Conservation (phyloP, 1,140 invertebrate genomes). For the Rhopalosiphum maidis region DNA sequence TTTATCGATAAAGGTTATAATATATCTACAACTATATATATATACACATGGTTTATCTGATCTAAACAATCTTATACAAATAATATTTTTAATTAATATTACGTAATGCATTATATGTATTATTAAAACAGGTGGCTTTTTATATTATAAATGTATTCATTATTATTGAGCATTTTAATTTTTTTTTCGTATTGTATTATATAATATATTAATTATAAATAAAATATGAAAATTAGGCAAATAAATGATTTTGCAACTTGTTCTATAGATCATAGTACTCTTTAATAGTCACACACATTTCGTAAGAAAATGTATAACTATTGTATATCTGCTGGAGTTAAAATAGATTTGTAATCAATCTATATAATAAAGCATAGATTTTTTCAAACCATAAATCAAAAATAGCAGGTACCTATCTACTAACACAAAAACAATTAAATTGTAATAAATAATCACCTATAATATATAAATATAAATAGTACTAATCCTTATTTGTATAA, state of each 20-base stretch:
- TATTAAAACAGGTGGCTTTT: not conserved
- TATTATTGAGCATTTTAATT: not conserved
- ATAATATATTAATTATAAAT: not conserved
- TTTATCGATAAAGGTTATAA: not conserved
- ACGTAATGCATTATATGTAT: not conserved
- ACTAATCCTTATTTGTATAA: not conserved
- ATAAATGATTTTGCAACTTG: not conserved
- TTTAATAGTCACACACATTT: not conserved
- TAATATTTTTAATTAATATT: constrained; percentile 7
- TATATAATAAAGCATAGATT: not conserved
- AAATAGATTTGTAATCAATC: not conserved
- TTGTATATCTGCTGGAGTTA: not conserved
- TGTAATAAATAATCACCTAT: not conserved
- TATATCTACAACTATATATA: not conserved
- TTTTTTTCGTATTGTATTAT: not conserved
- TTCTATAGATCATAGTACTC: not conserved
- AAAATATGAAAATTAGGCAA: not conserved
- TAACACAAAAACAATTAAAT: not conserved
- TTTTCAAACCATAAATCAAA: not conserved
- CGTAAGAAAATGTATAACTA: not conserved
- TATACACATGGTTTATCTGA: not conserved
- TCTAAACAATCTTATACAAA: not conserved
- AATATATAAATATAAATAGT: not conserved
- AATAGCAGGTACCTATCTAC: not conserved
- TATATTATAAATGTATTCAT: not conserved